Evolutionary conservation across 2,797 vertebrate genomes (phyloP), one percentile per base, ranked within the genome.

Genomic region (Hyperoplus lanceolatus): DNA sequence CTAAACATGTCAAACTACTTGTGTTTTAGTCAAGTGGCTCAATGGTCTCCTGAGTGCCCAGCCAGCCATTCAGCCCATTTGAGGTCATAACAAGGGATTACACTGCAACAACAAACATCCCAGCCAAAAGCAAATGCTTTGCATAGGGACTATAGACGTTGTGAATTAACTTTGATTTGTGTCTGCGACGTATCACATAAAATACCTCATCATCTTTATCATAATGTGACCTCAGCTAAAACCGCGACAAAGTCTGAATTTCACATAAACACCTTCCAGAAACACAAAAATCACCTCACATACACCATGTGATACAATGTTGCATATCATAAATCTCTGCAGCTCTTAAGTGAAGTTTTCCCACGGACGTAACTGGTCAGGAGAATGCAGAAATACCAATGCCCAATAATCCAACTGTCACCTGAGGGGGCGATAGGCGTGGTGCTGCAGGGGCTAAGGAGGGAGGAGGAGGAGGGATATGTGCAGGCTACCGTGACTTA

Each of bases 31-130:
- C 85, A 93, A 95, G 93, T 87, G 92, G 88, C 66, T 91, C 72
- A 85, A 82, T 77, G 65, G 80, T 54, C 78, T 87, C 81, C 70
- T 82, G 65, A 79, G 80, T 77, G 70, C 13, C 79, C 87, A 80
- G 71, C 64, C 81, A 85, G 67, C 82, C 88, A 73, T 76, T 83
- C 80, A 80, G 66, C 65, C 78, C 73, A 88, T 86, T 67, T 91
- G 79, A 86, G 83, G 85, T 86, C 92, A 91, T 77, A 92, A 93
- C 91, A 94, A 91, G 67, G 90, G 93, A 94, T 95, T 94, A 94
- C 92, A 75, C 64, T 54, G 61, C 72, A 83, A 89, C 86, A 93
- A 93, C 91, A 93, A 93, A 91, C 89, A 84, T 29, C 29, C 29
- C 62, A 64, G 43, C 61, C 16, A 62, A 18, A 75, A 63, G 87